Percentiles rank a stretch among this genome's conserved stretches.
phyloP scores from a whole-genome alignment of 2,113 vertebrate genomes.

The Sminthopsis crassicaudata region DNA sequence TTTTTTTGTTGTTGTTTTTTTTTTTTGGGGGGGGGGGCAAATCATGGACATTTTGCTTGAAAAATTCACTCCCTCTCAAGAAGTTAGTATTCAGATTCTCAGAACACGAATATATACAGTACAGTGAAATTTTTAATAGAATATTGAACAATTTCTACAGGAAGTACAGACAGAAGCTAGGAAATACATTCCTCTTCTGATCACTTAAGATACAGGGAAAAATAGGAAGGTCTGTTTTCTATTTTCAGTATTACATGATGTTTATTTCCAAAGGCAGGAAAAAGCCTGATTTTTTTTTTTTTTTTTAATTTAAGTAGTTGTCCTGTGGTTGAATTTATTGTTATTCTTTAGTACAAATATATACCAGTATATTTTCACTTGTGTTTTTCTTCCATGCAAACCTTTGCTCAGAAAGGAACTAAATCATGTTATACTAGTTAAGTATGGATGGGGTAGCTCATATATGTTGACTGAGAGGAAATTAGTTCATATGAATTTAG shows the following conservation, averaged over 20 bases:
- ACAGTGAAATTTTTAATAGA: background rate
- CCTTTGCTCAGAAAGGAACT: slow-evolving; percentile 1
- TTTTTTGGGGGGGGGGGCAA: background rate
- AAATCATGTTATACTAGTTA: background rate
- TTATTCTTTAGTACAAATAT: slow-evolving; percentile 22
- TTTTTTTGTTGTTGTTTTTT: background rate
- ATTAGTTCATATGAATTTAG: background rate
- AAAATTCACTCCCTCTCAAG: background rate
- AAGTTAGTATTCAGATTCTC: background rate
- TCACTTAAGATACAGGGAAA: slow-evolving; percentile 37
- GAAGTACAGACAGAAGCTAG: slow-evolving; percentile 47
- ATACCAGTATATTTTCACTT: slow-evolving; percentile 8
- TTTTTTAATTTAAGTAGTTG: slow-evolving; percentile 14
- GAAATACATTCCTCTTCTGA: slow-evolving; percentile 55
- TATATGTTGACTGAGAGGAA: background rate
- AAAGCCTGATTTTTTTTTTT: slow-evolving; percentile 44
- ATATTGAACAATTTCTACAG: slow-evolving; percentile 8
- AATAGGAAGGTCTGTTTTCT: slow-evolving; percentile 66
- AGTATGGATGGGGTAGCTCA: slow-evolving; percentile 14
- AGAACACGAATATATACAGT: background rate
- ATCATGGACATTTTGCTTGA: background rate
- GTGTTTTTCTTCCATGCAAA: slow-evolving; percentile 58
- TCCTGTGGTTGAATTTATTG: background rate
- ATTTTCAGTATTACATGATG: slow-evolving; percentile 50
- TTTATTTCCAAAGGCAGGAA: slow-evolving; percentile 10